phyloP scores from a whole-genome alignment of 2,113 vertebrate species.

The Poecile atricapillus region DNA sequence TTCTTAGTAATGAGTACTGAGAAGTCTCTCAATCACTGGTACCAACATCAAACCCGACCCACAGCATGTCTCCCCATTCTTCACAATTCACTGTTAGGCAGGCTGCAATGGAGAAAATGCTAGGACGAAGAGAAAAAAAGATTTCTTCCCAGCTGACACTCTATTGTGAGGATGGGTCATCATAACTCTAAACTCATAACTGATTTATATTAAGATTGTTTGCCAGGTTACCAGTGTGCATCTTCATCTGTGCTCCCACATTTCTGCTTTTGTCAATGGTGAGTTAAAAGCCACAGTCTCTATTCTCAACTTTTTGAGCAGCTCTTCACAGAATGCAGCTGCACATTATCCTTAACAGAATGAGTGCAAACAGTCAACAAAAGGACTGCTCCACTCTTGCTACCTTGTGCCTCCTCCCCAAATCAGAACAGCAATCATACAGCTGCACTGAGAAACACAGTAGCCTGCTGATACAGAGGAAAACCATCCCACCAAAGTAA shows the following conservation, averaged over 20 bases:
- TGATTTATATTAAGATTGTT: background rate
- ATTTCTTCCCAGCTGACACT: constrained; percentile 33
- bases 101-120: constrained; percentile 39
- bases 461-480: background rate
- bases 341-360: background rate
- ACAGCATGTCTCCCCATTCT: constrained; percentile 4
- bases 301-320: background rate
- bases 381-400: background rate
- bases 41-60: constrained; percentile 19
- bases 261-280: background rate
- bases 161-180: background rate
- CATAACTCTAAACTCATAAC: background rate
- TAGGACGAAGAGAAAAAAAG: background rate
- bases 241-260: background rate
- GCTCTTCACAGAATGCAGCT: background rate
- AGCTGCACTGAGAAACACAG: background rate
- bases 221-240: background rate
- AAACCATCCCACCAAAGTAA: background rate
- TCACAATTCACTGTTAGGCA: constrained; percentile 5
- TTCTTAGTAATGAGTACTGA: constrained; percentile 38
- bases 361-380: background rate
- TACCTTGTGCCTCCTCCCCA: background rate
- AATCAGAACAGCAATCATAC: background rate
- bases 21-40: constrained; percentile 12
- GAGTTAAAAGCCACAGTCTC: background rate